These are phyloP conservation scores for Phycodurus eques DNA, from an alignment of 2,113 vertebrate genomes.

Conservation along the genomic window DNA sequence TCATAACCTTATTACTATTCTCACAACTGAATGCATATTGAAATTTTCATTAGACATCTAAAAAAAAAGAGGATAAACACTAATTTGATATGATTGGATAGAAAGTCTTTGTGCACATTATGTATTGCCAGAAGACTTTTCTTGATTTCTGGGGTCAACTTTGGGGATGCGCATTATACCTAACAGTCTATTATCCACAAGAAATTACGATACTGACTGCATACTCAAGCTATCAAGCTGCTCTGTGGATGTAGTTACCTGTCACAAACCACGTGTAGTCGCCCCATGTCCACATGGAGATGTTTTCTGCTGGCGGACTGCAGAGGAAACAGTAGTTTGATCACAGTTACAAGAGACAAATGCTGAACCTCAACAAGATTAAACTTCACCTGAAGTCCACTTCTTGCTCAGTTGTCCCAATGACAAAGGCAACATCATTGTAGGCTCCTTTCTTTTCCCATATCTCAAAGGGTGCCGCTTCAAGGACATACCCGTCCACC, in stretches of 20 bases:
- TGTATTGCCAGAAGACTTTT: too few relatives aligned
- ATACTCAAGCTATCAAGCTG: neutral
- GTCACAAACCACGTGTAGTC: conserved; percentile 75
- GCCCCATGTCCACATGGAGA: conserved; percentile 71
- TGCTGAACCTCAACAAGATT: neutral
- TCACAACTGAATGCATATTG: too few relatives aligned
- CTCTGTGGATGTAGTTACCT: conserved; percentile 47
- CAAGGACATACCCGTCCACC: conserved; percentile 72
- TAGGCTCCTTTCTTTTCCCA: conserved; percentile 60
- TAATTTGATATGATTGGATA: too few relatives aligned
- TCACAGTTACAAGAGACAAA: neutral
- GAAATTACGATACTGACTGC: neutral
- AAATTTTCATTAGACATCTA: too few relatives aligned
- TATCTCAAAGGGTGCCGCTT: conserved; percentile 58
- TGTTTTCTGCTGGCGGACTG: conserved; percentile 66
- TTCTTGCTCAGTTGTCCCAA: conserved; percentile 76
- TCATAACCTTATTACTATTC: too few relatives aligned
- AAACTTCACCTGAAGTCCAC: conserved; percentile 65
- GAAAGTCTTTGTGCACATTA: too few relatives aligned
- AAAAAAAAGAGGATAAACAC: too few relatives aligned
- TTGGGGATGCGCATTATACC: too few relatives aligned
- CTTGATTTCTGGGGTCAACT: too few relatives aligned
- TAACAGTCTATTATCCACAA: too few relatives aligned
- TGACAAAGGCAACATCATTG: conserved; percentile 71
- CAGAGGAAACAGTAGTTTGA: neutral